These are phyloP conservation scores for Tachysurus fulvidraco DNA, from an alignment of 2,113 vertebrate genomes.

Conservation along the genomic window DNA sequence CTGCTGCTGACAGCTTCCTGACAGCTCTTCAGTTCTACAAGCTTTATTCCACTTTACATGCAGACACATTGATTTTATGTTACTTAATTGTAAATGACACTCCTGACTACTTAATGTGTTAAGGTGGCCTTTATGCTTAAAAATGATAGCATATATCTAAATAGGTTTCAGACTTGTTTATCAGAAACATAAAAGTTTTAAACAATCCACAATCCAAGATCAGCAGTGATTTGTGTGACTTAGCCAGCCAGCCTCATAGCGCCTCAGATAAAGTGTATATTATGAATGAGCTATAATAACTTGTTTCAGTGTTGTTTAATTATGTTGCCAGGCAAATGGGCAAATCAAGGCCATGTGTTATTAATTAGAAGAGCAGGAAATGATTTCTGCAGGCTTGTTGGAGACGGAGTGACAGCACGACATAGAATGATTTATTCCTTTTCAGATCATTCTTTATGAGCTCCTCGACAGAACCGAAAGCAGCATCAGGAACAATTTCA, in stretches of 20 bases:
- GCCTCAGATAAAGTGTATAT: neutral
- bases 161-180: neutral
- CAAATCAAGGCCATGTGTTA: constrained; percentile 22
- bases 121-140: constrained; percentile 44
- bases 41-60: constrained; percentile 49
- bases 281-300: constrained; percentile 27
- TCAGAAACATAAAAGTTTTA: constrained; percentile 7
- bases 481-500: neutral
- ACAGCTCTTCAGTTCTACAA: constrained; percentile 28
- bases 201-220: neutral
- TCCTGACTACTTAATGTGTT: constrained; percentile 48
- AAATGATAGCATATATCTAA: constrained; percentile 29
- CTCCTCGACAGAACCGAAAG: neutral
- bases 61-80: constrained; percentile 61
- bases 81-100: constrained; percentile 54
- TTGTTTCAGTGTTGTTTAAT: constrained; percentile 40
- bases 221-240: neutral
- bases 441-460: neutral
- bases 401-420: constrained; percentile 11
- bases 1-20: constrained; percentile 2
- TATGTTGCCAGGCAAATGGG: neutral
- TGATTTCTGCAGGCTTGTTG: constrained; percentile 1
- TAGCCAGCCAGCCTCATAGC: constrained; percentile 3
- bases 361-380: constrained; percentile 22
- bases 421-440: neutral